phyloP scores from a whole-genome alignment of 2,888 invertebrate species.

The Nephrotoma flavescens region DNA sequence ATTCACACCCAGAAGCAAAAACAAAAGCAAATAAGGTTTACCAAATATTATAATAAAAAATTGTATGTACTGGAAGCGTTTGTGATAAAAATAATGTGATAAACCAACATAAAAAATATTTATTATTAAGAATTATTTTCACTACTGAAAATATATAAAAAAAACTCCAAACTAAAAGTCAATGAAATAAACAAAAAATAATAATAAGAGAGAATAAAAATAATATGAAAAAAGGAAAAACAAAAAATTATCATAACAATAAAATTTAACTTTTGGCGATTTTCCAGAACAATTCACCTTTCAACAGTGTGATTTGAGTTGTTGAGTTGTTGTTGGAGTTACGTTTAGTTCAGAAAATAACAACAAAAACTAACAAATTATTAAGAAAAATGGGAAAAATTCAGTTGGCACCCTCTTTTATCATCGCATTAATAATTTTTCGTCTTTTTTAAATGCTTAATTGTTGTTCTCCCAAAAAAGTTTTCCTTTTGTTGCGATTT shows the following conservation, averaged over 20 bases:
- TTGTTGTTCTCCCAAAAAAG: neutral
- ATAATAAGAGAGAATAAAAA: neutral
- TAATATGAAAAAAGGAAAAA: neutral
- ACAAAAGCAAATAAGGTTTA: neutral
- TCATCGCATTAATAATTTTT: neutral
- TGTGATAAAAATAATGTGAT: neutral
- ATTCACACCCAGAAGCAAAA: neutral
- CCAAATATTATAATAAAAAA: neutral
- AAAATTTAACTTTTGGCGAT: neutral
- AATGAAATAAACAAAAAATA: neutral
- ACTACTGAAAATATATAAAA: neutral
- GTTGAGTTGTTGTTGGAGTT: no score
- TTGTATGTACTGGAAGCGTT: neutral
- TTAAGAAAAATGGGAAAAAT: neutral
- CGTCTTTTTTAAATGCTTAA: neutral
- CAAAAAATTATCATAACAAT: neutral
- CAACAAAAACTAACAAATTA: neutral
- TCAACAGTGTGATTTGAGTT: neutral
- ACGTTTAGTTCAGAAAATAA: neutral
- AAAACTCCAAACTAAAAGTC: neutral
- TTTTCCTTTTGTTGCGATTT: neutral
- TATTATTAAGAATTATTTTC: neutral
- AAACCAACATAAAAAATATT: neutral
- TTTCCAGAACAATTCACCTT: neutral
- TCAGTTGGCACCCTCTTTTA: neutral